A percentile compares a stretch with the other conserved stretches of the same genome.
These are phyloP conservation scores for Catocala fraxini DNA, from an alignment of 2,888 invertebrate genomes.

Conservation along the genomic window DNA sequence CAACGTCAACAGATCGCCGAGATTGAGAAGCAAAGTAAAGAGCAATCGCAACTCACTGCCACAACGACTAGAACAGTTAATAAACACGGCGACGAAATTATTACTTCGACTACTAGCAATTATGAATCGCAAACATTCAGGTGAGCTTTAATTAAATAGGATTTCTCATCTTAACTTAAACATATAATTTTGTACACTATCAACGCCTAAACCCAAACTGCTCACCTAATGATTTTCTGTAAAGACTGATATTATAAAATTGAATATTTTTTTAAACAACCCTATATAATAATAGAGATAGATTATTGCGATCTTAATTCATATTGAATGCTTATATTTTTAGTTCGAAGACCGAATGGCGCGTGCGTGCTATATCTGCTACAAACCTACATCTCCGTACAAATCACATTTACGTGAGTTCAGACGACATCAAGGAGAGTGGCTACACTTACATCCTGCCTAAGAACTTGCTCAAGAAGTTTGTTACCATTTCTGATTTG, in stretches of 20 bases:
- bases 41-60: conserved; percentile 99
- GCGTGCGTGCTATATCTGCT: conserved; percentile 98
- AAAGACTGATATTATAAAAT: too few species aligned
- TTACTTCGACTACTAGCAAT: conserved; percentile 99
- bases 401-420: conserved; percentile 99
- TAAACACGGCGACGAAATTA: conserved; percentile 99
- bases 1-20: conserved; percentile 99
- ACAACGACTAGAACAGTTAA: conserved; percentile 99
- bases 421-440: conserved; percentile 99
- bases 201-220: too few species aligned
- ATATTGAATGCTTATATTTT: conserved; percentile 5
- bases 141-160: too few species aligned
- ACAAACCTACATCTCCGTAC: conserved; percentile 98
- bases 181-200: too few species aligned
- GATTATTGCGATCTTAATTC: too few species aligned
- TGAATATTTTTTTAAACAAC: too few species aligned
- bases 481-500: conserved; percentile 99
- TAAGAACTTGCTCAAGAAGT: conserved; percentile 99
- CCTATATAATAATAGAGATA: too few species aligned
- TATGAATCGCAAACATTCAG: conserved; percentile 99
- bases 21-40: conserved; percentile 99
- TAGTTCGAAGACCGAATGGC: conserved; percentile 99
- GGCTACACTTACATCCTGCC: conserved; percentile 98
- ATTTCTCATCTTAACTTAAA: too few species aligned
- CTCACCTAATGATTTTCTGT: too few species aligned